Evolutionary conservation across 1,140 invertebrate genomes (phyloP).

Genomic region (Bradynema listronoti): DNA sequence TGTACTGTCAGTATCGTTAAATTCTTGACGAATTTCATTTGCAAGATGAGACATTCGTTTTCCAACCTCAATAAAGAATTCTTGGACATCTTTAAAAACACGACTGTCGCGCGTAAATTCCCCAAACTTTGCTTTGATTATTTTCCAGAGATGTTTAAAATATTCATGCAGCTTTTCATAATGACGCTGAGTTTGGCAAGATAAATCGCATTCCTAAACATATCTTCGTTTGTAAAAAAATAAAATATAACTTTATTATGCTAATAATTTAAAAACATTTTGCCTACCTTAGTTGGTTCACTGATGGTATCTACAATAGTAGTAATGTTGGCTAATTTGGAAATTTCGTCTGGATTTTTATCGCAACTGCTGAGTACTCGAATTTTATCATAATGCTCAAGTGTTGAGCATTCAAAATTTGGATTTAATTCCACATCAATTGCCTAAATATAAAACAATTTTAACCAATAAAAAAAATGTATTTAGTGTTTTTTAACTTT

Average conservation of each 20-base stretch:
- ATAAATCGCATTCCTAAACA: slow-evolving; percentile 33
- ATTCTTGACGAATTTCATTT: too few relatives aligned
- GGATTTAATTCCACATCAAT: slow-evolving; percentile 35
- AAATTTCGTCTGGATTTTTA: slow-evolving; percentile 21
- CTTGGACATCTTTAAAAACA: slow-evolving; percentile 6
- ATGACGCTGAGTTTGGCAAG: slow-evolving; percentile 26
- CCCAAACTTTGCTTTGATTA: slow-evolving; percentile 29
- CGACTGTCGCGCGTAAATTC: slow-evolving; percentile 17
- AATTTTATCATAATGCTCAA: slow-evolving; percentile 27
- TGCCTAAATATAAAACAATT: slow-evolving; percentile 19
- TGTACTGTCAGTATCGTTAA: too few relatives aligned
- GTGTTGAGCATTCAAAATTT: slow-evolving; percentile 39
- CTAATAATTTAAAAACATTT: neutral
- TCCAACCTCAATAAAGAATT: slow-evolving; percentile 21
- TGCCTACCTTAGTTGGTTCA: slow-evolving; percentile 27
- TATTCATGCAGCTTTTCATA: slow-evolving; percentile 28
- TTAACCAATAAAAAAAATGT: slow-evolving; percentile 9
- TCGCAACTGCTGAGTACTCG: slow-evolving; percentile 34
- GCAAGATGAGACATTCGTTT: slow-evolving; percentile 9
- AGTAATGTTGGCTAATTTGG: slow-evolving; percentile 19
- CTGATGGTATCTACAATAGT: slow-evolving; percentile 4
- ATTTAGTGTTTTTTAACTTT: neutral
- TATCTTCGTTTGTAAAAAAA: neutral
- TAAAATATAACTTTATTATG: neutral
- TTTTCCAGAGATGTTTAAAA: slow-evolving; percentile 30